These are phyloP conservation scores for Diloba caeruleocephala DNA, from an alignment of 2,888 invertebrate species.

Conservation along the genomic window DNA sequence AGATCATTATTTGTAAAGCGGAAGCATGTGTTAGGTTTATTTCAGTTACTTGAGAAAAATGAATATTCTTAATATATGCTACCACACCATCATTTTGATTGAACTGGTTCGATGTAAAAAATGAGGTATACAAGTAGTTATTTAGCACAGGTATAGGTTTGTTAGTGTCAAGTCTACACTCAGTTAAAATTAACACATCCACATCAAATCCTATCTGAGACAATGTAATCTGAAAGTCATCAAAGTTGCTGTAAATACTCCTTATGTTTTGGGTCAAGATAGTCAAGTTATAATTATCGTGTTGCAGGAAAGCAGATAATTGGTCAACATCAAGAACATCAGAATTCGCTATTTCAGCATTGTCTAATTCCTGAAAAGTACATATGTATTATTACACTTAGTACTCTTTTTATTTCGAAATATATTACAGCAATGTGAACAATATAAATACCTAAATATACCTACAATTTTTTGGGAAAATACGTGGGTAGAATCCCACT, in stretches of 20 bases:
- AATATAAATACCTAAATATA: too few species aligned
- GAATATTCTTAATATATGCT: background rate
- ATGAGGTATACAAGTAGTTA: constrained; percentile 4
- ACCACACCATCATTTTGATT: constrained; percentile 15
- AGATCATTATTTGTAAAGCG: background rate
- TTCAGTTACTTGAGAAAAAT: background rate
- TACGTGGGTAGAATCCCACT: too few species aligned
- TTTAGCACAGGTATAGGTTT: constrained; percentile 3
- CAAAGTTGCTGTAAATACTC: constrained; percentile 6
- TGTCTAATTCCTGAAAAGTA: constrained; percentile 1
- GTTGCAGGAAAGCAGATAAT: background rate
- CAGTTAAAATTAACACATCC: constrained; percentile 3
- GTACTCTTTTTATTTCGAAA: too few species aligned
- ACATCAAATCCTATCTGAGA: background rate
- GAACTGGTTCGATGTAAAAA: background rate
- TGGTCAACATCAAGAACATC: background rate
- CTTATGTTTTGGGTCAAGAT: constrained; percentile 1
- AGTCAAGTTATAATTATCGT: background rate
- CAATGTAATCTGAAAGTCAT: background rate
- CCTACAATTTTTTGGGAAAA: too few species aligned
- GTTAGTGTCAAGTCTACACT: constrained; percentile 5
- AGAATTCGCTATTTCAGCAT: background rate
- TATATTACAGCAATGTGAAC: too few species aligned
- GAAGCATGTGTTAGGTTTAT: constrained; percentile 3
- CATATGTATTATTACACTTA: constrained; percentile 1